Percentiles rank a stretch among this genome's conserved stretches.
Conservation (phyloP, 2,113 vertebrate species). For the Bucco capensis region DNA sequence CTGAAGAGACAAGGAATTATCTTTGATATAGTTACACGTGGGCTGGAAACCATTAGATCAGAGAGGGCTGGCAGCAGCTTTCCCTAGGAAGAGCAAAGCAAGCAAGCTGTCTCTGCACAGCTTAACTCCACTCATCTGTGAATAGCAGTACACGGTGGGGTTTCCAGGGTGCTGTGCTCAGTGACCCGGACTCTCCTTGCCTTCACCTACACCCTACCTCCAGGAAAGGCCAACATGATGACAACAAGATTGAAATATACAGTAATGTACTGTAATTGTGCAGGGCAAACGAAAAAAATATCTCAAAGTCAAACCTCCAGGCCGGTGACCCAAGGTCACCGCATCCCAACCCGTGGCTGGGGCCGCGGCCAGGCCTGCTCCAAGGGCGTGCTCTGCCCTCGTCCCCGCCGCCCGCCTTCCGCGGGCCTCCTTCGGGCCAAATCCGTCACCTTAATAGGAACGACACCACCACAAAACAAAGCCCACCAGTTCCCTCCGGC, state of each 20-base stretch:
- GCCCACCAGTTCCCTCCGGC: not conserved
- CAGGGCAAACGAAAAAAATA: no score
- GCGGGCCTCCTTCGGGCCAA: not conserved
- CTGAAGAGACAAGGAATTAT: not conserved
- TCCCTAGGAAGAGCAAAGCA: not conserved
- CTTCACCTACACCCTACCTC: not conserved
- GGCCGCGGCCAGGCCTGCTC: not conserved
- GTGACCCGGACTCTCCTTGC: rapidly evolving
- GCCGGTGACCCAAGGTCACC: not conserved
- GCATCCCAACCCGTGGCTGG: not conserved
- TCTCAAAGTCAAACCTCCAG: not conserved
- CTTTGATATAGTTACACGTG: not conserved
- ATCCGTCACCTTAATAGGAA: no score
- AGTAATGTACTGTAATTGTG: rapidly evolving
- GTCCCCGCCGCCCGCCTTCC: not conserved
- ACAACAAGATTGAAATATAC: rapidly evolving
- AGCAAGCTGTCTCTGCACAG: not conserved
- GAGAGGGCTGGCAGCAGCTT: not conserved
- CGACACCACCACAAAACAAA: not conserved
- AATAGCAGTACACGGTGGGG: not conserved
- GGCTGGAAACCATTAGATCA: not conserved
- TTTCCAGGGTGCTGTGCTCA: not conserved
- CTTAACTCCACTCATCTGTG: rapidly evolving
- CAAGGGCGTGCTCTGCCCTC: not conserved
- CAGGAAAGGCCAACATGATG: rapidly evolving